Percentiles rank a stretch among this genome's conserved stretches.
Evolutionary conservation across 1,140 invertebrate species (phyloP).

Genomic region (Drosophila kepulauana): DNA sequence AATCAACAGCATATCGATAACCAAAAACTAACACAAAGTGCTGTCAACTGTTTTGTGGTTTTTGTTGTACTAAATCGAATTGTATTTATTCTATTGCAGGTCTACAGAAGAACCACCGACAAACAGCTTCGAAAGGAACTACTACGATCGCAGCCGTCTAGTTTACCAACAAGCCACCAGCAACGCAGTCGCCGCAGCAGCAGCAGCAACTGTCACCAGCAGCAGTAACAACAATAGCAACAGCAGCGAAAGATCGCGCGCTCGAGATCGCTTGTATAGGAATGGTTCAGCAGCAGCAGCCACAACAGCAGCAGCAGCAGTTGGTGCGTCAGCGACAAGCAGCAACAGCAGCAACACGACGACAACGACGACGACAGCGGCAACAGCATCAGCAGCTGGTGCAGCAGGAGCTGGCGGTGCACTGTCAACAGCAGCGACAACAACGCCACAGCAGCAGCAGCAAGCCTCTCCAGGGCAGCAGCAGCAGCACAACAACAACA

Average conservation of each 20-base stretch:
- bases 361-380: slow-evolving; percentile 56
- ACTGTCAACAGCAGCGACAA: slow-evolving; percentile 33
- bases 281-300: slow-evolving; percentile 71
- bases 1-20: background rate
- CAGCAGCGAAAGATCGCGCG: slow-evolving; percentile 68
- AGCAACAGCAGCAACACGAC: slow-evolving; percentile 50
- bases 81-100: slow-evolving; percentile 67
- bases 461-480: slow-evolving; percentile 48
- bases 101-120: slow-evolving; percentile 86
- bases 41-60: slow-evolving; percentile 21
- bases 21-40: background rate
- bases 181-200: slow-evolving; percentile 32
- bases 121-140: slow-evolving; percentile 84
- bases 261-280: slow-evolving; percentile 74
- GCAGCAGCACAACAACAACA: slow-evolving; percentile 71
- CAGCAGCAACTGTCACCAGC: slow-evolving; percentile 38
- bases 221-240: slow-evolving; percentile 26
- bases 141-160: slow-evolving; percentile 85
- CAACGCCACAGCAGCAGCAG: slow-evolving; percentile 24
- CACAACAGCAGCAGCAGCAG: slow-evolving; percentile 45
- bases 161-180: slow-evolving; percentile 70
- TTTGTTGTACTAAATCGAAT: background rate
- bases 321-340: slow-evolving; percentile 66
- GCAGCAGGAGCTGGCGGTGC: slow-evolving; percentile 67
- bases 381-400: slow-evolving; percentile 56